Evolutionary conservation across 2,113 vertebrate species (phyloP).

Genomic region (Triplophysa dalaica): DNA sequence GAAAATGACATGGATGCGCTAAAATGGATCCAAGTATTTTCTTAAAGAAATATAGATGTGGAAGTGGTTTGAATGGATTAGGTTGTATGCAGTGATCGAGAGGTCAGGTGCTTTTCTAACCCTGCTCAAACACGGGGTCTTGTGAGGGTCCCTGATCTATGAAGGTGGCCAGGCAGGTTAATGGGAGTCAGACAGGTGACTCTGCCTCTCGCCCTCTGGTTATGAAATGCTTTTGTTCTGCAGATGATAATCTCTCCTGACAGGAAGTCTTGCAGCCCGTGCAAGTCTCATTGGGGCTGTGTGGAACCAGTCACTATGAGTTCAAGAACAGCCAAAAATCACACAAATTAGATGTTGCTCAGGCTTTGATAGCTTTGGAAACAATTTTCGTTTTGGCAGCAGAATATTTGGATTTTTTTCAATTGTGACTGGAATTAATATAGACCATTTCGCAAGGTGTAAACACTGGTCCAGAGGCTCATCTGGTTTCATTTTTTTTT

Average conservation of each 20-base stretch:
- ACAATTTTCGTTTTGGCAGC: conserved; percentile 35
- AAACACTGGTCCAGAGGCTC: too few relatives aligned
- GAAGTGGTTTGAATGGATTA: background rate
- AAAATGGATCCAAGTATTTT: too few relatives aligned
- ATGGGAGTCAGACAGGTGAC: conserved; percentile 51
- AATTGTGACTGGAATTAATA: conserved; percentile 11
- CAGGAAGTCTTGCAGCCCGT: conserved; percentile 37
- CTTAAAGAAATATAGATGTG: too few relatives aligned
- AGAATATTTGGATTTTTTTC: background rate
- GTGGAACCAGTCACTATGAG: conserved; percentile 15
- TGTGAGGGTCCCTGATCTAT: conserved; percentile 20
- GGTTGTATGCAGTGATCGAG: conserved; percentile 8
- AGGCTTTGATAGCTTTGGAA: conserved; percentile 28
- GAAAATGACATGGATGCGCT: too few relatives aligned
- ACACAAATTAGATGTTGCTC: conserved; percentile 15
- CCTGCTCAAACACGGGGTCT: conserved; percentile 37
- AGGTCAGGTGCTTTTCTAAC: background rate
- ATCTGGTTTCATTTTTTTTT: too few relatives aligned
- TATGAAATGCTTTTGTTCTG: conserved; percentile 33
- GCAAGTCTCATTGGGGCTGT: conserved; percentile 13
- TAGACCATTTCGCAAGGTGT: too few relatives aligned
- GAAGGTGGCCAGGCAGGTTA: conserved; percentile 28
- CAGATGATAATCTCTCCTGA: conserved; percentile 47
- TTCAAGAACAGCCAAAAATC: conserved; percentile 19
- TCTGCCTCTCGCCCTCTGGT: conserved; percentile 24